phyloP scores from a whole-genome alignment of 1,140 invertebrate species.

The Ceratoteleas bidentatus region DNA sequence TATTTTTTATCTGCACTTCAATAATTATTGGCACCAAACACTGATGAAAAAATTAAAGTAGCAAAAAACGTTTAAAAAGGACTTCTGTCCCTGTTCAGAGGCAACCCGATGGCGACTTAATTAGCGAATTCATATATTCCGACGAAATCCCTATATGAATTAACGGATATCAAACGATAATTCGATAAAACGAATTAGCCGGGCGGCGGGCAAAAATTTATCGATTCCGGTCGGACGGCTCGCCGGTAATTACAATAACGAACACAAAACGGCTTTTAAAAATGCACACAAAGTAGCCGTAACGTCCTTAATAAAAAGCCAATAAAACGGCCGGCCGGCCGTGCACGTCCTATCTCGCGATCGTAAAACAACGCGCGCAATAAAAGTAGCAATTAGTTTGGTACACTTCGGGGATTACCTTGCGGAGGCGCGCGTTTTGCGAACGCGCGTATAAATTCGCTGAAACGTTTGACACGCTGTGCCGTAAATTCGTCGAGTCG shows the following conservation, averaged over 20 bases:
- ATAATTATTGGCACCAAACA: no score
- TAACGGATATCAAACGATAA: background rate
- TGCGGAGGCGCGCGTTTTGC: constrained; percentile 13
- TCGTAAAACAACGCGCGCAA: constrained; percentile 38
- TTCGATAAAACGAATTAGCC: background rate
- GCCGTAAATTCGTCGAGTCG: constrained; percentile 36
- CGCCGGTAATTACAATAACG: constrained; percentile 11
- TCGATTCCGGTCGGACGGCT: background rate
- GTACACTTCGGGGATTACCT: constrained; percentile 24
- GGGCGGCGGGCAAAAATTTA: constrained; percentile 3
- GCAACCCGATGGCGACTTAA: no score
- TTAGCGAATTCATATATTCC: background rate
- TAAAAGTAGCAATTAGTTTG: constrained; percentile 46
- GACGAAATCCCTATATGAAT: background rate
- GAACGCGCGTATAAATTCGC: constrained; percentile 32
- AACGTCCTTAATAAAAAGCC: constrained; percentile 44
- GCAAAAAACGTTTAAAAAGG: no score
- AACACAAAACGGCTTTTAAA: constrained; percentile 35
- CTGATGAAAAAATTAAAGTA: no score
- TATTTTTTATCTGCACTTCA: no score
- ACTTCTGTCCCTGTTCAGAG: no score
- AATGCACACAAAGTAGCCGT: constrained; percentile 31
- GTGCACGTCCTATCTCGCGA: constrained; percentile 9
- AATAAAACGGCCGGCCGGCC: constrained; percentile 21
- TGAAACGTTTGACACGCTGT: constrained; percentile 31